Base-by-base conservation (phyloP, 2,888 invertebrate genomes). In the Hypomecis atomaria region DNA sequence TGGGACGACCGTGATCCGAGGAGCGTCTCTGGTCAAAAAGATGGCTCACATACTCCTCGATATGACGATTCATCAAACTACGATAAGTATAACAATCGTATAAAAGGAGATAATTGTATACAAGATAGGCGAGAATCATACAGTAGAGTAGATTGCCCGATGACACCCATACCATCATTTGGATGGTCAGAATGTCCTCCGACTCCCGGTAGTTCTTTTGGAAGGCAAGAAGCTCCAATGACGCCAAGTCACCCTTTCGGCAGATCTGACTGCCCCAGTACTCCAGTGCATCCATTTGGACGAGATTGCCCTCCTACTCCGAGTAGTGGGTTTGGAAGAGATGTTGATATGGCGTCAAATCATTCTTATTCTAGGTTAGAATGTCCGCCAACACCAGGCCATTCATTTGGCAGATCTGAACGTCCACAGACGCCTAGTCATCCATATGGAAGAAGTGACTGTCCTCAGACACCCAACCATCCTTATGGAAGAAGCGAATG, bases 221-320 rank as follows among this genome's bases (percentile, higher is more conserved):
- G 82, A 0, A 76, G 81, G 58, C 64, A 76, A 4, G 88, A 87
- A 6, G 72, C 74, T 44, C 82, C 86, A 0, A 43, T 73, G 37
- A 84, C 85, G 2, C 85, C 86, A 3, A 84, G 64, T 53, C 82
- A 83, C 67, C 67, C 79, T 5, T 86, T 84, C 69, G 84, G 85
- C 1, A 77, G 84, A 67, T 68, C 70, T n/a, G 88, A 88, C 8
- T 73, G 75, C 33, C 79, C 81, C 0, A 11, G 71, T 4, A 83
- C 85, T 0, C 81, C 84, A 4, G 76, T 61, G 23, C 82, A 85
- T 72, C 65, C 78, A 3, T 86, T 83, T 71, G 84, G 83, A 4
- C 75, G 83, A 62, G 80, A 80, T 49, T 62, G 66, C 13, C 70
- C 76, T 10, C 13, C 72, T 1, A 83, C 83, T 4, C 83, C 85